Evolutionary conservation across 2,797 vertebrate species (phyloP).

Genomic region (Lepus townsendii): DNA sequence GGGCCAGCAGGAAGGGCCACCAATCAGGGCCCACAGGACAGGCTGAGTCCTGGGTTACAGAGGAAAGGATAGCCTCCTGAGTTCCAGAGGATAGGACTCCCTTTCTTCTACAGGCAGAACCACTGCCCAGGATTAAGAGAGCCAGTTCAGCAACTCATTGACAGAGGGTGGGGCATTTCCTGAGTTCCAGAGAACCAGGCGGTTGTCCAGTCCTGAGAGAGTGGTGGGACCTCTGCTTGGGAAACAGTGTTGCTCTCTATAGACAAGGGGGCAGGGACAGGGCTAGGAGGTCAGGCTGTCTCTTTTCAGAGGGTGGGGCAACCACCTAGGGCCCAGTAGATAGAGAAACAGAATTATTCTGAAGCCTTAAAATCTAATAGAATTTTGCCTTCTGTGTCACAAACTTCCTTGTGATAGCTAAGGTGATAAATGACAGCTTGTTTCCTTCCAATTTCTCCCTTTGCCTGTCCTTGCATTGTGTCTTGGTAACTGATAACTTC

Average conservation of each 20-base stretch:
- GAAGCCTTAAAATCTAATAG: neutral
- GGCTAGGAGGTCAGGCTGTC: neutral
- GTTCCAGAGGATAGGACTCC: neutral
- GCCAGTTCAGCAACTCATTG: neutral
- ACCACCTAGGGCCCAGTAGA: neutral
- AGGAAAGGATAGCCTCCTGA: neutral
- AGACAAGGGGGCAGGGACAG: neutral
- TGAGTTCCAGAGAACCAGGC: neutral
- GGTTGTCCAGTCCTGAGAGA: neutral
- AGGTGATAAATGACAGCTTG: neutral
- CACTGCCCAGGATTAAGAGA: neutral
- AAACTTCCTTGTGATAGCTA: neutral
- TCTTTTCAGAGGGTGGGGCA: neutral
- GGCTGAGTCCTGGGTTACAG: neutral
- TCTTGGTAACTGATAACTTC: neutral
- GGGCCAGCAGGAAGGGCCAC: no score
- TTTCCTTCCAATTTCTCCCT: neutral
- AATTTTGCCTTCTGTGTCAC: neutral
- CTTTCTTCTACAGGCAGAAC: neutral
- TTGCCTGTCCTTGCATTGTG: neutral
- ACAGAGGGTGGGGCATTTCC: neutral
- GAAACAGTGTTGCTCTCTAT: neutral
- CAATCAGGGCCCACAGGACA: neutral
- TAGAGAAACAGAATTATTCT: neutral
- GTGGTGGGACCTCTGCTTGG: no score